Percentiles rank a stretch among this genome's conserved stretches.
These are phyloP conservation scores for Apostichopus leukothele DNA, from an alignment of 53 echinoderm and acorn worm species.

Conservation along the genomic window DNA sequence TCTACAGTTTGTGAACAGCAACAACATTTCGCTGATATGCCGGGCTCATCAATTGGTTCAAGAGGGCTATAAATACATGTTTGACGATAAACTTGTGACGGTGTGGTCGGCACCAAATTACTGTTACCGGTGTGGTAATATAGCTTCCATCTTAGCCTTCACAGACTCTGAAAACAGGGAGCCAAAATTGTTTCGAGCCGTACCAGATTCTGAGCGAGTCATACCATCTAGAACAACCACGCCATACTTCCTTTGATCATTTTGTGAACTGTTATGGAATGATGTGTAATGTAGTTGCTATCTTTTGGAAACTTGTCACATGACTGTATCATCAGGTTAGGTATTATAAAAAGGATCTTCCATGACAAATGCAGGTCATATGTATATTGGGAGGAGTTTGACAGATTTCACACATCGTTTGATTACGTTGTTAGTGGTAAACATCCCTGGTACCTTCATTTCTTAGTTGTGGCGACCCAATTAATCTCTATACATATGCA, in stretches of 20 bases:
- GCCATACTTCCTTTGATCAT: conserved; percentile 85
- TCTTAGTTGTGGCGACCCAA: too few relatives aligned
- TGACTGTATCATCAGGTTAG: too few relatives aligned
- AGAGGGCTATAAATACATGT: conserved; percentile 99
- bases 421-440: too few relatives aligned
- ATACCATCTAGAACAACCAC: conserved; percentile 96
- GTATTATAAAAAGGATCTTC: too few relatives aligned
- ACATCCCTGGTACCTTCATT: too few relatives aligned
- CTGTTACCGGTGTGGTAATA: conserved; percentile 98
- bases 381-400: too few relatives aligned
- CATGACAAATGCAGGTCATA: too few relatives aligned
- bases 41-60: conserved; percentile 98
- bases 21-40: conserved; percentile 96
- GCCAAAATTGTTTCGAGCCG: conserved; percentile 93
- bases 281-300: too few relatives aligned
- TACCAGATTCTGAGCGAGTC: conserved; percentile 89
- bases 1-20: conserved; percentile 94
- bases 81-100: conserved; percentile 97
- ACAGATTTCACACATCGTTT: too few relatives aligned
- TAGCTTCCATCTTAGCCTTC: conserved; percentile 94
- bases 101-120: conserved; percentile 99
- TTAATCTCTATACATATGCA: too few relatives aligned
- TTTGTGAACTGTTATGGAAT: not conserved
- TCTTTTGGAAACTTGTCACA: too few relatives aligned
- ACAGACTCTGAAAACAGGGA: conserved; percentile 79